phyloP scores from a whole-genome alignment of 23 tunicate species.

The Trididemnum clinides region DNA sequence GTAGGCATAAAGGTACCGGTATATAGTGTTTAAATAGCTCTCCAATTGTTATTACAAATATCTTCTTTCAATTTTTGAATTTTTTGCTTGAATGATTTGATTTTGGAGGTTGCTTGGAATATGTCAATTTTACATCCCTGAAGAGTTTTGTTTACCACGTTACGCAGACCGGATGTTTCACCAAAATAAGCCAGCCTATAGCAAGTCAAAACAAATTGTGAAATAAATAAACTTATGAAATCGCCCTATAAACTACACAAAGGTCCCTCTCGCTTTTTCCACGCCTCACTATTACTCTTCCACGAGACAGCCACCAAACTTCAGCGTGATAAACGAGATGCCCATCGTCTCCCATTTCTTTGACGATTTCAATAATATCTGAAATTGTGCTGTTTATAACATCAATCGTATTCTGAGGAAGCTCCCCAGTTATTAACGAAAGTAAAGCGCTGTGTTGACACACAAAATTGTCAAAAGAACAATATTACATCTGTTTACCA shows the following conservation, averaged over 20 bases:
- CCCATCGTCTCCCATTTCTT: constrained; percentile 46
- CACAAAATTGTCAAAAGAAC: no score
- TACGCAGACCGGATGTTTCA: constrained; percentile 54
- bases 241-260: constrained; percentile 39
- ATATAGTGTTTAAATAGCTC: constrained; percentile 21
- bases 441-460: no score
- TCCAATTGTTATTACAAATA: constrained; percentile 4
- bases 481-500: no score
- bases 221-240: constrained; percentile 21
- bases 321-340: constrained; percentile 43
- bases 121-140: constrained; percentile 52
- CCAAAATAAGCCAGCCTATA: constrained; percentile 44
- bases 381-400: no score
- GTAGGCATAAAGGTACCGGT: constrained; percentile 43
- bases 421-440: no score
- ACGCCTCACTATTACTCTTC: constrained; percentile 42
- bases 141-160: constrained; percentile 35
- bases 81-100: no score
- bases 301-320: constrained; percentile 51
- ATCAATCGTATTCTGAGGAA: no score
- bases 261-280: constrained; percentile 24
- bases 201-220: constrained; percentile 53
- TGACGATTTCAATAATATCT: constrained; percentile 62
- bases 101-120: constrained; percentile 56
- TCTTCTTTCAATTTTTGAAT: constrained; percentile 32